phyloP scores from a whole-genome alignment of 1,140 invertebrate species.

The Zaprionus nigranus region DNA sequence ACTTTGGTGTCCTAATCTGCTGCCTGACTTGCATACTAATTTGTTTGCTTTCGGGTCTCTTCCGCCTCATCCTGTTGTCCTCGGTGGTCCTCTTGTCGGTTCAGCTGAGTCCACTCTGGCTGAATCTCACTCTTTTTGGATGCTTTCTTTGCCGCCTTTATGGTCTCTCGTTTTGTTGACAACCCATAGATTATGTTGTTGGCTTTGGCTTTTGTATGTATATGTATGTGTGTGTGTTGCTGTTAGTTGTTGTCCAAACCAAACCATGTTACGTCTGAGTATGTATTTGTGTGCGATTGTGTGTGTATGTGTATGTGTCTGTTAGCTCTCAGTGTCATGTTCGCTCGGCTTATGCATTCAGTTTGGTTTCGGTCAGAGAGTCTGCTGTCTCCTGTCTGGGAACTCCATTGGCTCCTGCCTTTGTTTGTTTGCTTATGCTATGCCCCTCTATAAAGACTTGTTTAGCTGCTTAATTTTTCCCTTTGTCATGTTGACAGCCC shows the following conservation, averaged over 20 bases:
- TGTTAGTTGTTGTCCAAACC: slow-evolving; percentile 42
- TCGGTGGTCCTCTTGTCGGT: not conserved
- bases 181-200: slow-evolving; percentile 83
- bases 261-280: slow-evolving; percentile 48
- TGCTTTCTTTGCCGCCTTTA: slow-evolving; percentile 62
- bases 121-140: slow-evolving; percentile 38
- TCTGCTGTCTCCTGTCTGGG: slow-evolving; percentile 27
- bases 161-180: slow-evolving; percentile 73
- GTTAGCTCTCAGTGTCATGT: slow-evolving; percentile 48
- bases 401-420: slow-evolving; percentile 40
- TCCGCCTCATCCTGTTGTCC: not conserved
- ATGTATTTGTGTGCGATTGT: slow-evolving; percentile 34
- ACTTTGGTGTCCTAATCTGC: slow-evolving; percentile 83
- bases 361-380: slow-evolving; percentile 23
- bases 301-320: slow-evolving; percentile 10
- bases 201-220: slow-evolving; percentile 68
- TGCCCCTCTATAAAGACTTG: slow-evolving; percentile 73
- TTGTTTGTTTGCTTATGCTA: slow-evolving; percentile 70
- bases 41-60: slow-evolving; percentile 63
- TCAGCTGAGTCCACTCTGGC: slow-evolving; percentile 11
- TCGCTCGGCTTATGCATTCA: slow-evolving; percentile 68
- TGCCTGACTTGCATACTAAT: slow-evolving; percentile 82
- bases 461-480: slow-evolving; percentile 82
- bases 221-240: slow-evolving; percentile 28
- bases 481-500: slow-evolving; percentile 80